These are phyloP conservation scores for Zygothrica quintamaculata DNA, from an alignment of 2,888 invertebrate species.

Conservation along the genomic window DNA sequence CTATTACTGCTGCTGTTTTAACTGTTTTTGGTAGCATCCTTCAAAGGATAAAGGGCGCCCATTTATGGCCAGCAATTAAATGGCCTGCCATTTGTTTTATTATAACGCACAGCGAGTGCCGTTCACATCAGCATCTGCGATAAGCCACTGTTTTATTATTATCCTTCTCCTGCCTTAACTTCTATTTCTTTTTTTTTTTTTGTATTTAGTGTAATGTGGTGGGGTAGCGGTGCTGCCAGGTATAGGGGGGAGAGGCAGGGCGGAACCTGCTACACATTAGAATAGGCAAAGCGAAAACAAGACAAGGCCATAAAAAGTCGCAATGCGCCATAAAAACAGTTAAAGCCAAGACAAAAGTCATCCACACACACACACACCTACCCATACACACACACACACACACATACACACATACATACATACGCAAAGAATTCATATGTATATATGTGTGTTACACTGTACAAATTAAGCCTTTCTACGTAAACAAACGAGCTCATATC, in stretches of 20 bases:
- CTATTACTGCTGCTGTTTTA: conserved; percentile 8
- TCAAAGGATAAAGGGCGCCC: conserved; percentile 74
- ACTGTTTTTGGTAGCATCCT: conserved; percentile 56
- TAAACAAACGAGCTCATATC: conserved; percentile 76
- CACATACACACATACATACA: conserved; percentile 18
- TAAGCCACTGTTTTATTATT: conserved; percentile 78
- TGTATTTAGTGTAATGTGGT: neutral
- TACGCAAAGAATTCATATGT: conserved; percentile 18
- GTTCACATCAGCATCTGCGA: conserved; percentile 72
- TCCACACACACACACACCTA: conserved; percentile 29
- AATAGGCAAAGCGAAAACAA: conserved; percentile 71
- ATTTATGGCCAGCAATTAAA: conserved; percentile 83
- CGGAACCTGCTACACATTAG: conserved; percentile 64
- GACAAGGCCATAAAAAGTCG: conserved; percentile 81
- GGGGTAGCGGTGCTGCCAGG: conserved; percentile 37
- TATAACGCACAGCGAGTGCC: conserved; percentile 63
- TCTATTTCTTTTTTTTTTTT: no score
- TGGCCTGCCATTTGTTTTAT: conserved; percentile 83
- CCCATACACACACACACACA: conserved; percentile 25
- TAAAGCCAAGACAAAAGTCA: conserved; percentile 78
- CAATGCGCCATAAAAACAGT: conserved; percentile 80
- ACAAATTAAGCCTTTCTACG: conserved; percentile 80
- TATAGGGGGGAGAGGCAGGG: conserved; percentile 14
- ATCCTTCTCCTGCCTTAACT: conserved; percentile 68
- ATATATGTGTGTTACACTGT: conserved; percentile 46